Base-by-base conservation (phyloP, 2,797 vertebrate species). In the Nyctalus aviator region DNA sequence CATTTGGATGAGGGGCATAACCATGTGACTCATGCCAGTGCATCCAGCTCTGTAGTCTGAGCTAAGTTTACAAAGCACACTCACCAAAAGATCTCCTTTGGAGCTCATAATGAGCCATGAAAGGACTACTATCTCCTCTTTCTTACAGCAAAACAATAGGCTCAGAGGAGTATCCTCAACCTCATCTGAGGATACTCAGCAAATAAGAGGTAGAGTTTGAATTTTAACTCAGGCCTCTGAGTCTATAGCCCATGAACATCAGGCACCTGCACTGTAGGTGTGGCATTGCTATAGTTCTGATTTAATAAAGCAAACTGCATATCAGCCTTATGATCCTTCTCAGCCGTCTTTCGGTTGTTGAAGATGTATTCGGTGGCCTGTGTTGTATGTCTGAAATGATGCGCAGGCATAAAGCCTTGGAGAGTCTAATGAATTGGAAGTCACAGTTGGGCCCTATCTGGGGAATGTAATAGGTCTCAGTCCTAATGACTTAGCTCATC, bases 391-490 rank as follows among this genome's bases (percentile, higher is more conserved):
- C 18, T 79, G 25, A 35, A 91, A 82, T 27, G 23, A 10, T n/a
- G 64, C 68, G 30, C 37, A 82, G 44, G 37, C 37, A 59, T 90
- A n/a, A 62, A 14, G 2, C 4, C 1, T n/a, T 14, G 12, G n/a
- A 12, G 27, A 79, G 35, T 41, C 57, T 32, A 83, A 27, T 8
- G 48, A 84, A 83, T 88, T 76, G 30, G 76, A 81, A 88, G 21
- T 84, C 64, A 17, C 11, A 18, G 23, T 76, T 37, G 32, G 57
- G 57, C 27, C 72, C 57, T 64, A 46, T 69, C 15, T 85, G 75
- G 77, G 25, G 57, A 85, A 84, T 75, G 12, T 17, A 91, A 77
- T 76, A 85, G 44, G n/a, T 95, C 83, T 93, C 35, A 35, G 41
- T 94, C 79, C 62, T 41, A 84, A 84, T 48, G 44, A 48, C 17